Percentiles rank a stretch among this genome's conserved stretches.
These are phyloP conservation scores for Athalia rosae DNA, from an alignment of 2,888 invertebrate species.

Conservation along the genomic window DNA sequence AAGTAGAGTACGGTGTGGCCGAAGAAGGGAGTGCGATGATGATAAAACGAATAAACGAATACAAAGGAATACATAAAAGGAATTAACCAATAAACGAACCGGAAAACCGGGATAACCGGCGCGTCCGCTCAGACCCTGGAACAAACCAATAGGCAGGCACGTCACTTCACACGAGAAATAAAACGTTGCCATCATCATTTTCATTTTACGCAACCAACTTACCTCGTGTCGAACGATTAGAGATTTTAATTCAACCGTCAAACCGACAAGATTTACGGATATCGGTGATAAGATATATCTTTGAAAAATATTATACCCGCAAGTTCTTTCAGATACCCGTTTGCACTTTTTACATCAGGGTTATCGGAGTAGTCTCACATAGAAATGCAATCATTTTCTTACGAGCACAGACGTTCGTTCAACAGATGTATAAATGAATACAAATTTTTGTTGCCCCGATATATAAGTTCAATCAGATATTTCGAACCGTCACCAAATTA, in stretches of 20 bases:
- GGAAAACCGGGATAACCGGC: constrained; percentile 78
- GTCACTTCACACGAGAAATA: constrained; percentile 43
- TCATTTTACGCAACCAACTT: constrained; percentile 8
- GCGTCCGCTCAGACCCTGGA: constrained; percentile 76
- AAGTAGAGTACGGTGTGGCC: background rate
- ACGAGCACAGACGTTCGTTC: too few species aligned
- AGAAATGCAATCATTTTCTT: too few species aligned
- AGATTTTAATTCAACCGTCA: background rate
- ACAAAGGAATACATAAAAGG: constrained; percentile 45
- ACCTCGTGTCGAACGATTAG: background rate
- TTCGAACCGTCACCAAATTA: constrained; percentile 23
- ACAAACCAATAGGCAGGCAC: constrained; percentile 68
- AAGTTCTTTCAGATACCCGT: too few species aligned
- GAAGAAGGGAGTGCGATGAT: constrained; percentile 8
- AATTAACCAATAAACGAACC: constrained; percentile 72
- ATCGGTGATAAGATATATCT: too few species aligned
- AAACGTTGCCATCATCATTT: constrained; percentile 11
- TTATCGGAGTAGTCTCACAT: too few species aligned
- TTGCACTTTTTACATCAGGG: too few species aligned
- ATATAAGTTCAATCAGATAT: constrained; percentile 21
- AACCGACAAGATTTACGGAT: too few species aligned
- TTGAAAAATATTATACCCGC: too few species aligned
- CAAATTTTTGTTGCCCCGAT: background rate
- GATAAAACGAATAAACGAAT: constrained; percentile 48
- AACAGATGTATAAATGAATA: too few species aligned